Base-by-base conservation (phyloP, 2,113 vertebrate species). In the Syngnathus scovelli region DNA sequence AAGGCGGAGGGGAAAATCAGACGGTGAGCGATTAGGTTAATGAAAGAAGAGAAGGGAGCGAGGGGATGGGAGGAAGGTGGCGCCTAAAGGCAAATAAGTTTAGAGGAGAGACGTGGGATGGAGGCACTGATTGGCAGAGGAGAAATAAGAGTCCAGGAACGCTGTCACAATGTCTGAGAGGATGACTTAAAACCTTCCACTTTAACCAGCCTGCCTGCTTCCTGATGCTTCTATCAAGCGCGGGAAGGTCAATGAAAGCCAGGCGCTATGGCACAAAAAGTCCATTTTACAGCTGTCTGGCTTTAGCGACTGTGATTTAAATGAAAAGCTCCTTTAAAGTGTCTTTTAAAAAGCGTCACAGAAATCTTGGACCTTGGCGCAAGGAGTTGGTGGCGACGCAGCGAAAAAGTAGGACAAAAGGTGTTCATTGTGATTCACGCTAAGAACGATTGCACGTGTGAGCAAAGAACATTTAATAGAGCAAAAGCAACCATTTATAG, bases 1-100 rank as follows among this genome's bases (percentile, higher is more conserved):
- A 21, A 70, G 78, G 74, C 72, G 62, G 51, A 76, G 66, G 74
- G 58, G 44, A 68, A 81, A 84, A 85, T 87, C 82, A 79, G 82
- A 76, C 86, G 68, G 76, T 87, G 85, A 87, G 84, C 64, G 83
- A 89, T 88, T 86, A 88, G 80, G 76, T 83, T 88, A 88, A 88
- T 88, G 85, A 86, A 87, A 83, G 70, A 81, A 79, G 79, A 75
- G 79, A 81, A 79, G 46, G 60, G 79, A 89, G 82, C 78, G 80
- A 89, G 80, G 78, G 79, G 85, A 87, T 75, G 68, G 72, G 67
- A 77, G 81, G 55, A 76, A 85, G 78, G 83, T 84, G 83, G 83
- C 76, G 41, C 82, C 73, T 63, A 61, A 33, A 70, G 75, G 86
- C 79, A 86, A 86, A 89, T 83, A 85, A 82, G 77, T 84, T 82